Evolutionary conservation across 2,797 vertebrate genomes (phyloP), one percentile per base, ranked within the genome.

Genomic region (Staurois parvus): DNA sequence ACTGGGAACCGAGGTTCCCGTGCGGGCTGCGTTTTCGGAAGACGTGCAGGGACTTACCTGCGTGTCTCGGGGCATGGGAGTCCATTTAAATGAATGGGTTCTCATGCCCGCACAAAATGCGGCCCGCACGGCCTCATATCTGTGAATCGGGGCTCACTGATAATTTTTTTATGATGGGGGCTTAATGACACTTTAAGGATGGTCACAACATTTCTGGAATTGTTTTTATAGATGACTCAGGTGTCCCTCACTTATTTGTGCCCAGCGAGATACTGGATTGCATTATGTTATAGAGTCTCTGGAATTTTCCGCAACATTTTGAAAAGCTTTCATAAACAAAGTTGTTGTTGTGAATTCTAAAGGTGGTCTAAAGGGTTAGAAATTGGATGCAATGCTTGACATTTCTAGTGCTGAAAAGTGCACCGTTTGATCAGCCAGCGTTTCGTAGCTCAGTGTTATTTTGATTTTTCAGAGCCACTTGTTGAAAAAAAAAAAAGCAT

Each of bases 351-450:
- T 74, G 80, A 74, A 9, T 72, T 40, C 67, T 19, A 74, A 81
- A 26, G 19, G 29, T 74, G 48, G 59, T 40, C 75, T 80, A 80
- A 80, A 73, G 30, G 32, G 72, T 62, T 28, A 69, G 4, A 56
- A 37, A 75, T 69, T 59, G 62, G 19, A 59, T 56, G 17, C 45
- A 42, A 70, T 37, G 45, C 56, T 72, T 85, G 84, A 79, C 76
- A 79, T 85, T 79, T 79, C 45, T 29, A 64, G 59, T 45, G 19
- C 13, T 52, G 69, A 66, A 79, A 72, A 85, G 69, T 84, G 66
- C 75, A 62, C 48, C 52, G 74, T 79, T 74, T 29, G 78, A 79
- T 67, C 26, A 56, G 40, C 29, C 0, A 48, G 19, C 29, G 26
- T 70, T 81, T 78, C 52, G 9, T 29, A 29, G 24, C n/a, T 26